These are phyloP conservation scores for Orthonevra nobilis DNA, from an alignment of 2,888 invertebrate genomes.

Conservation along the genomic window DNA sequence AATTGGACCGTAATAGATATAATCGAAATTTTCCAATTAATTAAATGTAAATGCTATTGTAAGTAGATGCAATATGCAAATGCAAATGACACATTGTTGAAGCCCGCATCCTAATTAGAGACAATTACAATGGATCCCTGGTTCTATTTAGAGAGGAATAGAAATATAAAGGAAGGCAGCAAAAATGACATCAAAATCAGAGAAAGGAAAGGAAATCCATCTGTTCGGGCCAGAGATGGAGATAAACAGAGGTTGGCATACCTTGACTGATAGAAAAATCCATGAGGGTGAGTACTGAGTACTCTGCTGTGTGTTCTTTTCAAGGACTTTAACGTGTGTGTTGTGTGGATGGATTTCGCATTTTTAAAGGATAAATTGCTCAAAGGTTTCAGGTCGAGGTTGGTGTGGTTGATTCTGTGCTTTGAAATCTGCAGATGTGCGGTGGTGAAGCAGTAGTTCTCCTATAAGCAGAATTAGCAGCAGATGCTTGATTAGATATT, in stretches of 20 bases:
- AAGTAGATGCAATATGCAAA: slow-evolving; percentile 36
- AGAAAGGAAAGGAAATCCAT: slow-evolving; percentile 51
- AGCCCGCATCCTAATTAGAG: slow-evolving; percentile 68
- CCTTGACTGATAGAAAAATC: slow-evolving; percentile 67
- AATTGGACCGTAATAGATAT: too few species aligned
- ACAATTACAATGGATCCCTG: slow-evolving; percentile 63
- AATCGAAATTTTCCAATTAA: slow-evolving; percentile 68
- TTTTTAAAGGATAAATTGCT: slow-evolving; percentile 65
- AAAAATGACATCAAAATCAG: slow-evolving; percentile 6
- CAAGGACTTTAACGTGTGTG: slow-evolving; percentile 57
- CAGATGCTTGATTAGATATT: slow-evolving; percentile 65
- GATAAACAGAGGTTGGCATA: slow-evolving; percentile 37
- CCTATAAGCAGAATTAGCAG: slow-evolving; percentile 17
- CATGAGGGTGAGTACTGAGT: slow-evolving; percentile 59
- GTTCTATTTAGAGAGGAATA: slow-evolving; percentile 57
- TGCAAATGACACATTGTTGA: slow-evolving; percentile 66
- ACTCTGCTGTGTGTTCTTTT: slow-evolving; percentile 60
- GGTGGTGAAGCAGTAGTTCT: slow-evolving; percentile 4
- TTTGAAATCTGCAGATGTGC: slow-evolving; percentile 31
- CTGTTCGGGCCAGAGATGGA: slow-evolving; percentile 23
- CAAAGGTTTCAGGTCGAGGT: slow-evolving; percentile 69
- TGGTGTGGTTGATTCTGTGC: slow-evolving; percentile 52
- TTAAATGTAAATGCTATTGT: slow-evolving; percentile 68
- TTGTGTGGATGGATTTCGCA: slow-evolving; percentile 56
- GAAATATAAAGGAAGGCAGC: too few species aligned